These are phyloP conservation scores for Orthonyx spaldingii DNA, from an alignment of 2,113 vertebrate genomes.

Conservation along the genomic window DNA sequence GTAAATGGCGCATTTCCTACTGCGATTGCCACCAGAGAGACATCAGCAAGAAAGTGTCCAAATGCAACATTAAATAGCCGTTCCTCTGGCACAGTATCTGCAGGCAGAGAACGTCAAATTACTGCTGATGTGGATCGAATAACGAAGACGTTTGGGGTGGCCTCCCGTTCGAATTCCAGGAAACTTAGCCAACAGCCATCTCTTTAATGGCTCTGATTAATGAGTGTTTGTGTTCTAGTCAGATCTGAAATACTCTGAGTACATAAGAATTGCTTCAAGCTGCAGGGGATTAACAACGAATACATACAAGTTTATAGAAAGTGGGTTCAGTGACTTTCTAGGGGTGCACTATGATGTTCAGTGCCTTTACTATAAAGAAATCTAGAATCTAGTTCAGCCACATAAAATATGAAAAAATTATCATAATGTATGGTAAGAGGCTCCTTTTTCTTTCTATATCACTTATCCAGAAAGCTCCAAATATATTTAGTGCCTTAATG, in stretches of 20 bases:
- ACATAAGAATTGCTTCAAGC: slow-evolving; percentile 56
- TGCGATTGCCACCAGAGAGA: slow-evolving; percentile 70
- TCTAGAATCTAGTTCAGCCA: background rate
- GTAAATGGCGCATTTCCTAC: slow-evolving; percentile 66
- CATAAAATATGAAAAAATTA: background rate
- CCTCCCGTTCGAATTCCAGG: slow-evolving; percentile 39
- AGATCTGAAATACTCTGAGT: slow-evolving; percentile 27
- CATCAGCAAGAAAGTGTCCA: slow-evolving; percentile 73
- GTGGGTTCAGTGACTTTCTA: background rate
- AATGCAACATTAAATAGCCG: slow-evolving; percentile 69
- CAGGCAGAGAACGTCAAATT: slow-evolving; percentile 32
- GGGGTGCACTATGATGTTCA: background rate
- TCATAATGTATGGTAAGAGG: background rate
- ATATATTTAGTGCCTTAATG: background rate
- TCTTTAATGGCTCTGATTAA: slow-evolving; percentile 60
- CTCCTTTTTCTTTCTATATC: background rate
- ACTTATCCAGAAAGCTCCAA: background rate
- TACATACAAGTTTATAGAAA: background rate
- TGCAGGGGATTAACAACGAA: slow-evolving; percentile 45
- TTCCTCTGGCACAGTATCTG: slow-evolving; percentile 70
- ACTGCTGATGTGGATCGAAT: slow-evolving; percentile 27
- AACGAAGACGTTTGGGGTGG: slow-evolving; percentile 1
- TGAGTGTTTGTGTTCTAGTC: slow-evolving; percentile 59
- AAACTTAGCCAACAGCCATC: slow-evolving; percentile 43
- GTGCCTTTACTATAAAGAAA: background rate